Evolutionary conservation across 2,888 invertebrate species (phyloP).

Genomic region (Chrysotoxum bicinctum): DNA sequence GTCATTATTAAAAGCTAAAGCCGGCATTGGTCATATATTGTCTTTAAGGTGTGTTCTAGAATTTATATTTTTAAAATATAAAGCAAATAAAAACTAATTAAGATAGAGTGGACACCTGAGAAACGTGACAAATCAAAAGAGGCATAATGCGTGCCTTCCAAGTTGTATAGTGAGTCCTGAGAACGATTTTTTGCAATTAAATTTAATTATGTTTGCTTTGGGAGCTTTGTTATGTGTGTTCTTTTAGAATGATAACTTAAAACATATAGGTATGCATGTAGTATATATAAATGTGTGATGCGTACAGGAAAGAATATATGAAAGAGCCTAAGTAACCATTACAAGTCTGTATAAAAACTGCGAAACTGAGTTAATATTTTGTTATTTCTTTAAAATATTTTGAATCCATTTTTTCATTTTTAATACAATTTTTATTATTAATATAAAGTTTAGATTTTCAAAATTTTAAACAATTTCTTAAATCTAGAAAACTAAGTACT

Average conservation of each 20-base stretch:
- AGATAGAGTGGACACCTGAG: background rate
- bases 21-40: background rate
- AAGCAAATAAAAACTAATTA: slow-evolving; percentile 9
- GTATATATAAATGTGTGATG: too few species aligned
- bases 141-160: background rate
- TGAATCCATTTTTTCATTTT: too few species aligned
- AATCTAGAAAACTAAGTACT: too few species aligned
- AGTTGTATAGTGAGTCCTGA: background rate
- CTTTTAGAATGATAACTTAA: background rate
- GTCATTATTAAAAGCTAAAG: background rate
- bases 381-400: too few species aligned
- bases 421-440: too few species aligned
- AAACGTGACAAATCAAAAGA: slow-evolving; percentile 20
- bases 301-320: too few species aligned
- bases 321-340: too few species aligned
- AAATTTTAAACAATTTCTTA: too few species aligned
- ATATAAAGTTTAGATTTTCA: too few species aligned
- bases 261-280: too few species aligned
- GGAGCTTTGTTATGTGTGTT: background rate
- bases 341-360: too few species aligned
- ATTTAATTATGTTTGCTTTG: slow-evolving; percentile 21
- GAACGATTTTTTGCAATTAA: background rate
- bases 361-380: too few species aligned
- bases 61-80: background rate
- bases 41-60: slow-evolving; percentile 5